Conservation (phyloP, 2,888 invertebrate species). For the Myopa tessellatipennis region DNA sequence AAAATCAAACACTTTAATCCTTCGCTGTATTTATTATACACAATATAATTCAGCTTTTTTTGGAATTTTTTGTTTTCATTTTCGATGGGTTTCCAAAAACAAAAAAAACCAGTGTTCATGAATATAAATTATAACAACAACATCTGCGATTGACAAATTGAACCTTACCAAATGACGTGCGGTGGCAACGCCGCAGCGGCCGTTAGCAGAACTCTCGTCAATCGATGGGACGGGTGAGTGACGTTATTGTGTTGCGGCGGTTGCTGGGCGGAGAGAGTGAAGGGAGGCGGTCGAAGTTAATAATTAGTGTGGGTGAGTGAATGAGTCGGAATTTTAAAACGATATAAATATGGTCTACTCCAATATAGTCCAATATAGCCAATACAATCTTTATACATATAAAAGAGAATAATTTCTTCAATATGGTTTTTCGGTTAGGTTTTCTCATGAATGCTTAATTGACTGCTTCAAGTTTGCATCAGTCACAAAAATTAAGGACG, state of each 20-base stretch:
- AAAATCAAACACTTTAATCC: too few relatives aligned
- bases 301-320: slow-evolving; percentile 1
- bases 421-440: too few relatives aligned
- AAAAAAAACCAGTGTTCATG: slow-evolving; percentile 27
- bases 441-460: too few relatives aligned
- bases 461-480: too few relatives aligned
- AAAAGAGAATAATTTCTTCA: too few relatives aligned
- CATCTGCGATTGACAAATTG: slow-evolving; percentile 51
- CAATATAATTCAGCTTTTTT: too few relatives aligned
- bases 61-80: background rate
- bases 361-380: too few relatives aligned
- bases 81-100: slow-evolving; percentile 11
- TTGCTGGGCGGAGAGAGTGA: background rate
- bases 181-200: background rate
- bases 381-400: background rate
- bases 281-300: background rate
- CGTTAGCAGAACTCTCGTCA: too few relatives aligned
- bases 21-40: too few relatives aligned
- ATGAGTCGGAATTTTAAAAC: slow-evolving; percentile 1
- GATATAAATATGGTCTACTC: background rate
- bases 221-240: background rate
- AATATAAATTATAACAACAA: slow-evolving; percentile 47
- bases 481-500: too few relatives aligned
- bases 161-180: slow-evolving; percentile 24
- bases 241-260: too few relatives aligned